Conservation (phyloP, 2,797 vertebrate genomes). For the Phataginus tetradactyla region DNA sequence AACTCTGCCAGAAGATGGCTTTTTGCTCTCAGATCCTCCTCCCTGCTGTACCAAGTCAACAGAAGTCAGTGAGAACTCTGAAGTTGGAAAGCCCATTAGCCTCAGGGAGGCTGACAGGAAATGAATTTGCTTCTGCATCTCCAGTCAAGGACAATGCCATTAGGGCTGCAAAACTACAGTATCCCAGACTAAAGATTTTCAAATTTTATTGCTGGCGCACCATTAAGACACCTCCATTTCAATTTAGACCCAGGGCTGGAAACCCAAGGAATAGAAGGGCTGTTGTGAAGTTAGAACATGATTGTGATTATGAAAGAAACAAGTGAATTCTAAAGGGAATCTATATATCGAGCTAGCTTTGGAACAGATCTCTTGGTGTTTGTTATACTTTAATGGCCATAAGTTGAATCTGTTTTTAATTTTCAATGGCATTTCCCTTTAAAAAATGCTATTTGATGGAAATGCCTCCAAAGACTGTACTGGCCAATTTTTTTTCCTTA, state of each 20-base stretch:
- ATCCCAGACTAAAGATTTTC: slow-evolving; percentile 25
- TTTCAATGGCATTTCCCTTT: neutral
- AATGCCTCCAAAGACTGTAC: neutral
- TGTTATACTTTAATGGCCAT: neutral
- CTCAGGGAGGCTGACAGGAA: slow-evolving; percentile 76
- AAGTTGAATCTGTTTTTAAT: neutral
- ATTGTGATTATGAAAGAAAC: neutral
- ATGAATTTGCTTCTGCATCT: slow-evolving; percentile 59
- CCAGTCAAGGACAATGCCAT: slow-evolving; percentile 60
- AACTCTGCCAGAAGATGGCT: slow-evolving; percentile 85
- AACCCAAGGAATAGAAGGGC: neutral
- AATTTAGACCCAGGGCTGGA: neutral
- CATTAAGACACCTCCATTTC: slow-evolving; percentile 57
- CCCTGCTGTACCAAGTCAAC: slow-evolving; percentile 80
- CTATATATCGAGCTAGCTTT: neutral
- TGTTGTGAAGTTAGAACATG: neutral
- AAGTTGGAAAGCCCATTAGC: slow-evolving; percentile 76
- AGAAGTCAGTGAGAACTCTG: slow-evolving; percentile 73
- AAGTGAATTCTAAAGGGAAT: slow-evolving; percentile 27
- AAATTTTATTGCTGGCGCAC: slow-evolving; percentile 23
- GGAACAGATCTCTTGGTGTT: neutral
- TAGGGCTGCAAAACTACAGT: slow-evolving; percentile 62
- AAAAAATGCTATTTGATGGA: neutral
- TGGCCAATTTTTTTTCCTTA: neutral
- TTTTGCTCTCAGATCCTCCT: slow-evolving; percentile 70